These are phyloP conservation scores for Synergus laeviventris DNA, from an alignment of 2,888 invertebrate species.

Conservation along the genomic window DNA sequence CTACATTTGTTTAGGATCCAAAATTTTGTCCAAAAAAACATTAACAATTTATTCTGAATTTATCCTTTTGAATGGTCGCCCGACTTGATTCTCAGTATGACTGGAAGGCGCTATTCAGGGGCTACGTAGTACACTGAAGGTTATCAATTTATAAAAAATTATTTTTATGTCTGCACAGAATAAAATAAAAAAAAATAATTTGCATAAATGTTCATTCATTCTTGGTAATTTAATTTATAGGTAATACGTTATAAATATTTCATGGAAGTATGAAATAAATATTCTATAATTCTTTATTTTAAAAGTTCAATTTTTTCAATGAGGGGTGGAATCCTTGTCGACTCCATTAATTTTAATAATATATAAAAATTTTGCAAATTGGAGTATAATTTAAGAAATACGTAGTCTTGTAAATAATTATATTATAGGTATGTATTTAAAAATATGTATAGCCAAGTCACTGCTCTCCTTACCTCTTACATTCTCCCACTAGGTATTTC, in stretches of 20 bases:
- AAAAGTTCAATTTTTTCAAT: no score
- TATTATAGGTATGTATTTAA: neutral
- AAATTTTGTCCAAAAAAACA: neutral
- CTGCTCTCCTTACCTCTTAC: conserved; percentile 5
- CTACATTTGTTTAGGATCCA: neutral
- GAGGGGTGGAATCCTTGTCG: no score
- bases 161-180: no score
- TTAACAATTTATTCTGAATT: neutral
- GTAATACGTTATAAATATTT: no score
- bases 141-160: neutral
- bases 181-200: no score
- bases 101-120: neutral
- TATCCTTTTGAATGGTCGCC: neutral
- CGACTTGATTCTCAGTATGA: neutral
- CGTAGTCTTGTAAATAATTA: neutral
- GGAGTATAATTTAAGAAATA: neutral
- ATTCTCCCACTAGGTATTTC: conserved; percentile 31
- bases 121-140: neutral
- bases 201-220: no score
- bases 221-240: no score
- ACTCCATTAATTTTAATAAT: no score
- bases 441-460: neutral
- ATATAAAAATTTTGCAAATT: no score
- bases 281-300: no score
- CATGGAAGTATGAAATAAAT: no score